Base-by-base conservation (phyloP, 2,888 invertebrate species). In the Coelopa pilipes region DNA sequence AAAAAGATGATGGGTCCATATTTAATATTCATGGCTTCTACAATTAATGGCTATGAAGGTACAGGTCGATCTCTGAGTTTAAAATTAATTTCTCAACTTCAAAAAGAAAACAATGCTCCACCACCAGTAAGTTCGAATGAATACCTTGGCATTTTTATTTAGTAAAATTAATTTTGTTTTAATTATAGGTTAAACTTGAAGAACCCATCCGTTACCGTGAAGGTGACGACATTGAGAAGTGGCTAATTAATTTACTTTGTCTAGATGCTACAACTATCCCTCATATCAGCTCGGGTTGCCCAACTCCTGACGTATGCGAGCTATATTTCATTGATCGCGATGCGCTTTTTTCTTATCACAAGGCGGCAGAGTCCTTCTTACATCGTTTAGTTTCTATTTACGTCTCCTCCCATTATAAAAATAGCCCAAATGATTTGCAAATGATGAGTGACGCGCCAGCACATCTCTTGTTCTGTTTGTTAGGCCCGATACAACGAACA, bases 371-470 rank as follows among this genome's bases (percentile, higher is more conserved):
- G 87, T 91, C 93, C 2, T 99, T 99, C 87, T 89, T 99, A 12
- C 97, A 98, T 81, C 90, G 96, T 75, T 86, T 99, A 12, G 96
- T 99, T 78, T 92, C 96, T 15, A 92, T 99, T 60, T 98, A 97
- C 85, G 99, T 99, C 0, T 93, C 99, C 0, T 98, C 99, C 9
- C 99, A 99, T 89, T 99, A 99, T 86, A 99, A 99, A 92, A 99
- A 99, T 89, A 96, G 96, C 73, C 99, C 99, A 0, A 98, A 99
- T 88, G 99, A 99, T 89, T 90, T 99, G 59, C 99, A 99, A 89
- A 93, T 99, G 91, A 91, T 99, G 89, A 97, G 98, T 15, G 99
- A 99, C 88, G 99, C 99, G 17, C 99, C 99, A 0, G 98, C 98
- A 0, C 99, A 99, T 89, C 96, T 98, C 86, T 88, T 99, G 73